A percentile compares a stretch with the other conserved stretches of the same genome.
Evolutionary conservation across 2,797 vertebrate genomes (phyloP).

Genomic region (Aselliscus stoliczkanus): DNA sequence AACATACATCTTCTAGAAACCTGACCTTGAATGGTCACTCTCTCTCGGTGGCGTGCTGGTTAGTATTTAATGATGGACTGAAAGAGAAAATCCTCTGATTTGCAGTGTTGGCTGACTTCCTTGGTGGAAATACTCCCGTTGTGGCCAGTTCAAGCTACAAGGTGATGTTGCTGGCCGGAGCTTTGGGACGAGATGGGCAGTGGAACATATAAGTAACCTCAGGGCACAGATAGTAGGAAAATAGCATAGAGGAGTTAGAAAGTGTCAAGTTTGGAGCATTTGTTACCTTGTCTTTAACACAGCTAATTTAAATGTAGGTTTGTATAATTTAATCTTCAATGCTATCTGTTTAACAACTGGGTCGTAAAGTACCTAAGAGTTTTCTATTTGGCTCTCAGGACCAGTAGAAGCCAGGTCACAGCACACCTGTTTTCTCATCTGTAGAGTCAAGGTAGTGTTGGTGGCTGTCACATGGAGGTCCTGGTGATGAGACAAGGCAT

Average conservation of each 20-base stretch:
- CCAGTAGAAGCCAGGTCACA: background rate
- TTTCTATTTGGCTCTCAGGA: background rate
- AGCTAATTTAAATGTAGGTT: background rate
- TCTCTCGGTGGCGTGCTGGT: background rate
- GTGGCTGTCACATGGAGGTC: rapidly evolving
- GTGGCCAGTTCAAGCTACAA: background rate
- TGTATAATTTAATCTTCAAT: background rate
- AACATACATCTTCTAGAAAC: background rate
- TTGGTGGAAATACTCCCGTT: background rate
- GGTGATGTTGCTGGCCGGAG: too few species aligned
- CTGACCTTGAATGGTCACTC: background rate
- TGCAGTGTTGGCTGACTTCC: background rate
- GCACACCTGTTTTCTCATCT: background rate
- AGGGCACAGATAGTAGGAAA: background rate
- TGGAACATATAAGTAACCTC: rapidly evolving
- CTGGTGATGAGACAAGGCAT: rapidly evolving
- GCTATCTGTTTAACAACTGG: background rate
- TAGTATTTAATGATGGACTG: background rate
- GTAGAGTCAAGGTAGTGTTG: too few species aligned
- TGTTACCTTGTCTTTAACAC: background rate
- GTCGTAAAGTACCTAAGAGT: background rate
- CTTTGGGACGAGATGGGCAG: background rate
- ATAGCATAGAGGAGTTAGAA: background rate
- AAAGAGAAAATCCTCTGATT: background rate
- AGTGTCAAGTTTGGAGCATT: background rate